These are phyloP conservation scores for Omphaloscelis lunosa DNA, from an alignment of 2,888 invertebrate genomes.

Conservation along the genomic window DNA sequence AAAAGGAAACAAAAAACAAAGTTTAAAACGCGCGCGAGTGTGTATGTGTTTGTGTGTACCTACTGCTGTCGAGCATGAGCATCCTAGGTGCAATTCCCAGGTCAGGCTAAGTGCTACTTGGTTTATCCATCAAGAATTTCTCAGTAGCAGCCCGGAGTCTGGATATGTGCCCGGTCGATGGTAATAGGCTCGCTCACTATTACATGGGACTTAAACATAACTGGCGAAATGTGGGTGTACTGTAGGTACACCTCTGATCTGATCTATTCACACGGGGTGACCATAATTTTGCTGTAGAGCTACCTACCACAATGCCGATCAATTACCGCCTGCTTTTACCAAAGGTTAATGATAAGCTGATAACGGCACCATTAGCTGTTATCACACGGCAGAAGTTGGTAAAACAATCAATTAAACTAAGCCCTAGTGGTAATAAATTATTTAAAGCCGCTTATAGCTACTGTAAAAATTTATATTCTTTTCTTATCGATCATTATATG, in stretches of 20 bases:
- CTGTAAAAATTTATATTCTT: neutral
- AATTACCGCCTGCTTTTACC: neutral
- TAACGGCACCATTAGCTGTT: neutral
- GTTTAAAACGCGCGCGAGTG: too few relatives aligned
- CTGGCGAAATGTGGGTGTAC: too few relatives aligned
- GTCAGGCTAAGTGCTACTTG: too few relatives aligned
- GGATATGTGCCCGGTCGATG: too few relatives aligned
- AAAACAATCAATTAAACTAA: slow-evolving; percentile 7
- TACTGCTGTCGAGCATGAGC: too few relatives aligned
- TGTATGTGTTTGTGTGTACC: too few relatives aligned
- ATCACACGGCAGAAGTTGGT: slow-evolving; percentile 3
- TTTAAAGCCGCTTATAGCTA: neutral
- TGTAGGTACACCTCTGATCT: neutral
- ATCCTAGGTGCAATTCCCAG: too few relatives aligned
- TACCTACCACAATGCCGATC: neutral
- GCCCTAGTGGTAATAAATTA: slow-evolving; percentile 14
- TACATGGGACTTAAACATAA: too few relatives aligned
- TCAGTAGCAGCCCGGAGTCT: too few relatives aligned
- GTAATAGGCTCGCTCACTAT: too few relatives aligned
- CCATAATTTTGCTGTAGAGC: neutral
- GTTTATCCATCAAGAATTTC: too few relatives aligned
- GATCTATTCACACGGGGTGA: neutral
- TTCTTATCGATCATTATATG: slow-evolving; percentile 24
- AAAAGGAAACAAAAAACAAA: too few relatives aligned
- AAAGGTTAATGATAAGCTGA: slow-evolving; percentile 1